Evolutionary conservation across 2,888 invertebrate species (phyloP).

Genomic region (Leptopilina drosophilae): DNA sequence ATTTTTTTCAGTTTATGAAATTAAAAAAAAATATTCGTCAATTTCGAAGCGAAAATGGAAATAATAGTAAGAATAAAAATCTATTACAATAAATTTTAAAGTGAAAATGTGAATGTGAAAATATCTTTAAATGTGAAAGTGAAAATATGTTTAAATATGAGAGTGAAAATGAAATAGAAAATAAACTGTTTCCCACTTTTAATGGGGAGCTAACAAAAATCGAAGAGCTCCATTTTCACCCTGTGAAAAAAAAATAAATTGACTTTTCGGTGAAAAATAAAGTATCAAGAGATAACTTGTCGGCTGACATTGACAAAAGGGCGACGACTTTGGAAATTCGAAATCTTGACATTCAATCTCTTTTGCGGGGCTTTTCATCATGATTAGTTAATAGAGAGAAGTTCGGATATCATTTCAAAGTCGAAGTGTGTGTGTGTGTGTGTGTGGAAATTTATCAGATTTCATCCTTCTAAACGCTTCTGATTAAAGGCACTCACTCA

Average conservation of each 20-base stretch:
- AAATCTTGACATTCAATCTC: constrained; percentile 24
- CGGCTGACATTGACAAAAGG: constrained; percentile 27
- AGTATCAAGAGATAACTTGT: background rate
- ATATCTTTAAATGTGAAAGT: too few relatives aligned
- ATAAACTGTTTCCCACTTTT: too few relatives aligned
- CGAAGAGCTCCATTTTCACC: background rate
- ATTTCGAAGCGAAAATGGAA: too few relatives aligned
- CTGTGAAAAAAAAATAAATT: background rate
- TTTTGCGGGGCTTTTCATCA: constrained; percentile 4
- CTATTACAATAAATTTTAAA: too few relatives aligned
- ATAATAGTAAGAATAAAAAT: too few relatives aligned
- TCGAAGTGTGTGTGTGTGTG: background rate
- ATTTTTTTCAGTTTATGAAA: too few relatives aligned
- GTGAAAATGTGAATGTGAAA: too few relatives aligned
- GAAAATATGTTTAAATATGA: too few relatives aligned
- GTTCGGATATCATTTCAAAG: background rate
- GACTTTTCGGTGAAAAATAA: background rate
- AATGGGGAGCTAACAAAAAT: background rate
- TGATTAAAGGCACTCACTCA: constrained; percentile 13
- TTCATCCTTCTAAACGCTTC: constrained; percentile 24
- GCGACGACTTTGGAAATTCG: constrained; percentile 5
- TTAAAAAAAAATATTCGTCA: too few relatives aligned
- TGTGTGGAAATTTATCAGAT: constrained; percentile 12
- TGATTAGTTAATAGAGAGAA: background rate
- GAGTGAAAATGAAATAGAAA: too few relatives aligned